phyloP scores from a whole-genome alignment of 1,140 invertebrate genomes.

The Lepeophtheirus salmonis region DNA sequence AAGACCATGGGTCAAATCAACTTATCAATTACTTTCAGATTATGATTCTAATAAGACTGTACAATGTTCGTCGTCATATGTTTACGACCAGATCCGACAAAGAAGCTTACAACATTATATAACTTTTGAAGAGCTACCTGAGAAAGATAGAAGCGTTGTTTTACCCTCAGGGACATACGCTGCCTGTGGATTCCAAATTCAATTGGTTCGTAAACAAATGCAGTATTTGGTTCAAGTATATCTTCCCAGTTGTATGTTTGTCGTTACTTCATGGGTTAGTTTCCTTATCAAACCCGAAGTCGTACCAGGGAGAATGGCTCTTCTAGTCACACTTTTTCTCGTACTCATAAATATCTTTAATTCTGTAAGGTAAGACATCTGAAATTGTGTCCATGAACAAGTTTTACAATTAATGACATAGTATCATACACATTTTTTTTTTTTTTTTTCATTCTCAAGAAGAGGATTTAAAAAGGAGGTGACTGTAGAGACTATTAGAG shows the following conservation, averaged over 20 bases:
- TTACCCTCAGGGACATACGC: slow-evolving; percentile 10
- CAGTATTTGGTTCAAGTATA: slow-evolving; percentile 19
- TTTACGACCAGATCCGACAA: slow-evolving; percentile 10
- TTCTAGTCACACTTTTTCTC: slow-evolving; percentile 32
- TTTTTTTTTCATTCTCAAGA: too few species aligned
- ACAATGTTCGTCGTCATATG: slow-evolving; percentile 5
- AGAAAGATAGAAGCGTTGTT: slow-evolving; percentile 8
- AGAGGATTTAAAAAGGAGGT: too few species aligned
- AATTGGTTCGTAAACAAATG: slow-evolving; percentile 14
- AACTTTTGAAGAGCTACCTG: slow-evolving; percentile 7
- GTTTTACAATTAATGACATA: too few species aligned
- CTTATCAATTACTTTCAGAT: slow-evolving; percentile 7
- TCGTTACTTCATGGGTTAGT: slow-evolving; percentile 42
- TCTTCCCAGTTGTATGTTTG: slow-evolving; percentile 29
- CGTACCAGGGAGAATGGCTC: slow-evolving; percentile 37
- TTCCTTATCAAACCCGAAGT: slow-evolving; percentile 42
- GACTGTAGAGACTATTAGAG: too few species aligned
- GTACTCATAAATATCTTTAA: slow-evolving; percentile 17
- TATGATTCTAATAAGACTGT: slow-evolving; percentile 18
- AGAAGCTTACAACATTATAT: slow-evolving; percentile 15
- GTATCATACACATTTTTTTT: too few species aligned
- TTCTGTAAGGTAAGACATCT: slow-evolving; percentile 14
- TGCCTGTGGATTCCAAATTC: slow-evolving; percentile 17
- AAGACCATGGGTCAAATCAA: too few species aligned
- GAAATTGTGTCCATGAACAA: too few species aligned